Base-by-base conservation (phyloP, 2,113 vertebrate genomes). In the Scolopax mira region DNA sequence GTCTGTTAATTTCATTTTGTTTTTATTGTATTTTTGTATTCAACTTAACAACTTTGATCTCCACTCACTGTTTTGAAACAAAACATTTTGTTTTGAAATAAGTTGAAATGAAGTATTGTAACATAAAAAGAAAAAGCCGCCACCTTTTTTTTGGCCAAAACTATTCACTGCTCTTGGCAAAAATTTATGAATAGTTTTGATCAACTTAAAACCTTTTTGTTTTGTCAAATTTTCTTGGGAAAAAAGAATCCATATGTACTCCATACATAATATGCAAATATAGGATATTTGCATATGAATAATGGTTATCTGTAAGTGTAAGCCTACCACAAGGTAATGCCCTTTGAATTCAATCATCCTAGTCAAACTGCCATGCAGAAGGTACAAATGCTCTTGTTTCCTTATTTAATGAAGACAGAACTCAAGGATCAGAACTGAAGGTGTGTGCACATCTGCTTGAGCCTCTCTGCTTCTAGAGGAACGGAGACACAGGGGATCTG, bases 51-150 rank as follows among this genome's bases (percentile, higher is more conserved):
- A 66, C 95, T 96, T 95, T 95, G 95, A 96, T 95, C 95, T 96
- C 58, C 81, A 91, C 72, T 69, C 81, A 77, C 73, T 95, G 78
- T 93, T 95, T 91, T 95, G 91, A 95, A 91, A 88, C 74, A 94
- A 94, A 97, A 88, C 87, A 95, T 88, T 89, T 48, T 95, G 46
- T 94, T 97, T 94, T 93, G 93, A 94, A 93, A 89, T 66, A 88
- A 89, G 72, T 41, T 58, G 44, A 94, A 93, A 79, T 72, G 39
- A 79, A 87, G 22, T 72, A 94, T 69, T 87, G 28, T 87, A 96
- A 81, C 69, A 89, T 79, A 67, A 95, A 94, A 97, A 69, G 54
- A 31, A 93, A 92, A 89, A 57, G 14, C 61, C 77, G 57, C 30
- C 73, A 84, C 35, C 49, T 70, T 79, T 90, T 90, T 81, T 79